Evolutionary conservation across 2,888 invertebrate genomes (phyloP), one percentile per base, ranked within the genome.

Genomic region (Trissolcus brochymenae): DNA sequence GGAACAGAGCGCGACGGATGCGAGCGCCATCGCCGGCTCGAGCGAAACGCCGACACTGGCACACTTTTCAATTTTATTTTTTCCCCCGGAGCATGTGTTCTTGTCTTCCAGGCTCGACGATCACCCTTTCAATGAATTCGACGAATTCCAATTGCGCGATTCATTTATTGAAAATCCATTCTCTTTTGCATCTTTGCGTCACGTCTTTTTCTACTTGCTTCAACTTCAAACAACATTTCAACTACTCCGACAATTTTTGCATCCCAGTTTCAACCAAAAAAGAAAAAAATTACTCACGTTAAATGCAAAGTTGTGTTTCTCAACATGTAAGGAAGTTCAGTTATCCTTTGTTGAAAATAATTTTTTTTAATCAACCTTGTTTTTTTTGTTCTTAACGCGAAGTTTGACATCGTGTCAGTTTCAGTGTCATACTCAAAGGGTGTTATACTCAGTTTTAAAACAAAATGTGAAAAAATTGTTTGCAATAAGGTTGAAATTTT

Each of bases 41-140:
- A 60, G 60, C 55, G 72, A 61, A 56, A 66, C 57, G 51, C 55
- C 56, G 66, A 46, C 60, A 46, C 67, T 74, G 74, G 67, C 46
- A 74, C 67, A 67, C 74, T 74, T 74, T 72, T 72, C 64, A 64
- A 72, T 72, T 54, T 72, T 64, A 72, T 72, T 72, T 72, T 72
- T 64, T 35, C 35, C 35, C 62, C 51, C 61, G 43, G 56, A 60
- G 68, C 60, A 59, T 50, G 49, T 40, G 61, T 55, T 68, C 68
- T 61, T 68, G 54, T 68, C 68, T 61, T 54, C 55, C 35, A 62
- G 6, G 16, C 50, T 55, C 9, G 35, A 21, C 43, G 25, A 35
- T 61, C 60, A 29, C 60, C 40, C 9, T 55, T 55, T 55, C 55
- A 55, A 55, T 55, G 51, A 51, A 16, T 51, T 17, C 51, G 51